Evolutionary conservation across 2,888 invertebrate species (phyloP).

Genomic region (Arenicola marina): DNA sequence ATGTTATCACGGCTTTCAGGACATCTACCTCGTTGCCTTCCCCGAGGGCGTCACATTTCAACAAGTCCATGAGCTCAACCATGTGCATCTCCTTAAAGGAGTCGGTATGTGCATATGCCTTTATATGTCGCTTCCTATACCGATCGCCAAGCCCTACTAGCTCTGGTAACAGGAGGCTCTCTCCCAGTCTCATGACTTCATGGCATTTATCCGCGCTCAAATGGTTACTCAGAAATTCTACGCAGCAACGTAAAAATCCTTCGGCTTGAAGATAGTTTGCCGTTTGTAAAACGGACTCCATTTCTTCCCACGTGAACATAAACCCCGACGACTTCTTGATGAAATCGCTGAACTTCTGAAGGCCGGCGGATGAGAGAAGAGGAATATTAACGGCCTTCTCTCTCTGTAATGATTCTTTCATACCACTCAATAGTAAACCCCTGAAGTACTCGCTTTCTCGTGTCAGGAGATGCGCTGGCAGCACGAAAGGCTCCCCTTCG

Average conservation of each 20-base stretch:
- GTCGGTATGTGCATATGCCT: not conserved
- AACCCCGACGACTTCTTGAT: no score
- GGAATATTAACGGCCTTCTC: no score
- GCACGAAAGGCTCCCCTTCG: no score
- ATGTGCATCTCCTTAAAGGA: not conserved
- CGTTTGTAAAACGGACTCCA: no score
- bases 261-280: not conserved
- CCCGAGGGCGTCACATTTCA: not conserved
- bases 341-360: no score
- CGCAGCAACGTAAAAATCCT: not conserved
- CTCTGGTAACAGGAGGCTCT: not conserved
- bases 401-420: no score
- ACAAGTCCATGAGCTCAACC: not conserved
- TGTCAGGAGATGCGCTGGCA: no score
- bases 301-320: no score
- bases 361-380: no score
- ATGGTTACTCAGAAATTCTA: not conserved
- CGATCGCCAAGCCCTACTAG: not conserved
- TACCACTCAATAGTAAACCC: no score
- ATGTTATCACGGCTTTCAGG: not conserved
- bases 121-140: not conserved
- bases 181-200: not conserved
- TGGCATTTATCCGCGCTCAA: not conserved
- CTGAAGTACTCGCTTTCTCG: no score
- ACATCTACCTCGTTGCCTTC: not conserved